Percentiles rank a stretch among this genome's conserved stretches.
These are phyloP conservation scores for Motacilla alba DNA, from an alignment of 2,113 vertebrate genomes.

Conservation along the genomic window DNA sequence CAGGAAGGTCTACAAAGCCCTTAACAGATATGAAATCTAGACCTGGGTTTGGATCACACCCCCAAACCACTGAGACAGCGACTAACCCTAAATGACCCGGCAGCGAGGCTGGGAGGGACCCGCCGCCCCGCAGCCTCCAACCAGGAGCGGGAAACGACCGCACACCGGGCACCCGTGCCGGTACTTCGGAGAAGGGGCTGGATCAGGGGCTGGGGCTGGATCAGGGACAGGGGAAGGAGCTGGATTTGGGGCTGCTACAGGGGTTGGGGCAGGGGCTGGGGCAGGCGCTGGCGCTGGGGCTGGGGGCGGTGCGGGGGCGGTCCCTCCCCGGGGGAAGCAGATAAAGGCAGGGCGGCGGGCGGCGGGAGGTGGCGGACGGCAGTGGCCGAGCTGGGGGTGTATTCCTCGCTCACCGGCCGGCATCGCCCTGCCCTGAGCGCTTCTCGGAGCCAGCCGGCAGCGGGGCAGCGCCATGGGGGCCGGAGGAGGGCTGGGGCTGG, in stretches of 20 bases:
- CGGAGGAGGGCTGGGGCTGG: not conserved
- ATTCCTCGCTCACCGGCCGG: too few species aligned
- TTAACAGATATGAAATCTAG: accelerated
- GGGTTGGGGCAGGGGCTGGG: too few species aligned
- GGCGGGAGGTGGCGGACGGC: not conserved
- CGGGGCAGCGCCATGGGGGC: not conserved
- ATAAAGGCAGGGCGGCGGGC: not conserved
- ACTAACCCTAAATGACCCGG: too few species aligned
- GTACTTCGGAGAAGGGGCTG: not conserved
- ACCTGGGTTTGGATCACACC: accelerated
- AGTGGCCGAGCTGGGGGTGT: accelerated
- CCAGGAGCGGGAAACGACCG: accelerated
- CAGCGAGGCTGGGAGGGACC: too few species aligned
- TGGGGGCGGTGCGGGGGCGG: not conserved
- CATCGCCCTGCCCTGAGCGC: not conserved
- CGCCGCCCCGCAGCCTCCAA: accelerated
- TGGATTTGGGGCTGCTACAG: too few species aligned
- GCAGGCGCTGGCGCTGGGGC: not conserved
- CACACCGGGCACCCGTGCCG: accelerated
- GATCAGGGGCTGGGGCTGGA: not conserved
- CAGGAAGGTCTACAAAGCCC: not conserved
- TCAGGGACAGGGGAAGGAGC: too few species aligned
- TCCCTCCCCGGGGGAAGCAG: not conserved
- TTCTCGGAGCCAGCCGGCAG: not conserved
- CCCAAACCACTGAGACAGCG: accelerated